Percentiles rank a stretch among this genome's conserved stretches.
phyloP scores from a whole-genome alignment of 2,797 vertebrate species.

The Limnodromus scolopaceus region DNA sequence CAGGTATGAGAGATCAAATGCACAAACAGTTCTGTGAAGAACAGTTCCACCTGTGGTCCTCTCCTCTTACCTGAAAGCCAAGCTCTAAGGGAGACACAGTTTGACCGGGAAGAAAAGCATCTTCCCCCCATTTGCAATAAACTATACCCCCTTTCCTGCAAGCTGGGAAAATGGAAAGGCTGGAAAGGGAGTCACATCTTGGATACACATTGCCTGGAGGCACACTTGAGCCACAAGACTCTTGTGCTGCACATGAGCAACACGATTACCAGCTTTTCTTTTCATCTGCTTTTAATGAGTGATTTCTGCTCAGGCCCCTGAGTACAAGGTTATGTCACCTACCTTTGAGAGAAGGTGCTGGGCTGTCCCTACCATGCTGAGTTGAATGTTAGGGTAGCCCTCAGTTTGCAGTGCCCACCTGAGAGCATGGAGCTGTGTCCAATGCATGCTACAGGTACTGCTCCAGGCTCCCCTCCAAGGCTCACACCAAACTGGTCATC shows the following conservation, averaged over 20 bases:
- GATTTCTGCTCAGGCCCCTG: neutral
- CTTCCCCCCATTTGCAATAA: neutral
- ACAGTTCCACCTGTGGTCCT: rapidly evolving
- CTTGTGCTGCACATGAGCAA: neutral
- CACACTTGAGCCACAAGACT: neutral
- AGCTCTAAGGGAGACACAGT: neutral
- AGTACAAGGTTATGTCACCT: neutral
- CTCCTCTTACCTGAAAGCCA: neutral
- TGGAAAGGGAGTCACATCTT: neutral
- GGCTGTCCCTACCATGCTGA: rapidly evolving
- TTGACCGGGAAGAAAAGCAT: neutral
- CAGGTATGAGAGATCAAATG: neutral
- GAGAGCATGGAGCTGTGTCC: rapidly evolving
- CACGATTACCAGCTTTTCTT: neutral
- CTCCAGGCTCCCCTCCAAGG: neutral
- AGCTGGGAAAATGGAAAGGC: neutral
- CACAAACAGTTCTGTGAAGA: neutral
- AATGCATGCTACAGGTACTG: neutral
- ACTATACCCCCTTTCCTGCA: neutral
- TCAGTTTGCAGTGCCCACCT: neutral
- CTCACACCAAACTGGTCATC: neutral
- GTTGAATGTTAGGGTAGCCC: neutral
- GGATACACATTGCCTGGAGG: rapidly evolving
- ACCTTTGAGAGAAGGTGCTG: neutral
- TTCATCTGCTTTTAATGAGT: neutral